Evolutionary conservation across 1,140 invertebrate species (phyloP), one percentile per base, ranked within the genome.

Genomic region (Temnothorax longispinosus): DNA sequence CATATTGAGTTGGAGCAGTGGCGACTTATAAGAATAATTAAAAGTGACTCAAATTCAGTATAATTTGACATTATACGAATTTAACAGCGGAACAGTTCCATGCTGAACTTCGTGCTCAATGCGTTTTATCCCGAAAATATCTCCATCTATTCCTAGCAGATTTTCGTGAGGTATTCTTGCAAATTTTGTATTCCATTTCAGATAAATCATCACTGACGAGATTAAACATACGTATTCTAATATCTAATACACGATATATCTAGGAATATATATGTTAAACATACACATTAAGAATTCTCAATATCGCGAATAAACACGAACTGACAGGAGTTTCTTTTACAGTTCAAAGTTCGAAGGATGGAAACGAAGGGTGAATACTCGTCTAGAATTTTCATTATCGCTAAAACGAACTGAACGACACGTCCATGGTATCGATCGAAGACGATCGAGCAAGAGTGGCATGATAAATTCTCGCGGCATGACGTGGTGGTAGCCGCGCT

Each of bases 401-500:
- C 10, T 44, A 41, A 76, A 58, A 58, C 10, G 0, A 75, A 56
- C 11, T 44, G n/a, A 27, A 21, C 3, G 6, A 11, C 50, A 18
- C n/a, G 7, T 27, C 27, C 15, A 18, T 32, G 3, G 3, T 72
- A 32, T 47, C 21, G 27, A 44, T 56, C 15, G 15, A 77, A 32
- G 56, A 76, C 4, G 21, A 62, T 62, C 35, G 56, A 52, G 18
- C 13, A 47, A 78, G 13, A 81, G 18, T 10, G 18, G 1, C 27
- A 7, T 41, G 65, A 74, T 47, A 89, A 89, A 85, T 85, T 77
- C 47, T 74, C n/a, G 71, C 67, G 38, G 38, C 60, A 44, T 74
- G 35, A 58, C 87, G 47, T n/a, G 35, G 18, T 62, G 18, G 15
- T 60, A 21, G 44, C 6, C 38, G 60, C 27, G 6, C 32, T 10